Conservation (phyloP, 35 echinoderm and acorn worm genomes). For the Apostichopus japonicus region DNA sequence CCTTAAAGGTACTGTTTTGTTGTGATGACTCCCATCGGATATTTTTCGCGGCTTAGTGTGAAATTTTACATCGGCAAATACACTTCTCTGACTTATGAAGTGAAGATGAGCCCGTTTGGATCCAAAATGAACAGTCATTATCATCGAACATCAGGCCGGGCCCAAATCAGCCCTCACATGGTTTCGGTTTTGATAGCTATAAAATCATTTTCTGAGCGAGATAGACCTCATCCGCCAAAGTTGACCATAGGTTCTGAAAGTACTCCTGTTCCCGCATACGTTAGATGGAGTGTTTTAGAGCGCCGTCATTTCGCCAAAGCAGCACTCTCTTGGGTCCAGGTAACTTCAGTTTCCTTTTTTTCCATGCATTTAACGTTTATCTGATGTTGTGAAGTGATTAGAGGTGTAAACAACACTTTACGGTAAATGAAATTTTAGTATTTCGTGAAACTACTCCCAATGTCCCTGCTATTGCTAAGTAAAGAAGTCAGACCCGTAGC, state of each 20-base stretch:
- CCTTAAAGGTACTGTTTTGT: neutral
- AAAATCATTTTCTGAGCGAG: slow-evolving; percentile 35
- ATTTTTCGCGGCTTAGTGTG: neutral
- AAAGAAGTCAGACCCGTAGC: neutral
- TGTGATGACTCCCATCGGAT: neutral
- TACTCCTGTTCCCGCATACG: neutral
- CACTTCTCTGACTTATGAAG: neutral
- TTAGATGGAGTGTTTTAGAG: slow-evolving; percentile 22
- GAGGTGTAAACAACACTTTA: too few species aligned
- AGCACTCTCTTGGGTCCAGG: slow-evolving; percentile 41
- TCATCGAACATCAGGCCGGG: neutral
- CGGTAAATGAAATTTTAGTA: neutral
- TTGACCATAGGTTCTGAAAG: neutral
- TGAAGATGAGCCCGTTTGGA: neutral
- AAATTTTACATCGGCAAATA: neutral
- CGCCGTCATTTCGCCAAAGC: slow-evolving; percentile 37
- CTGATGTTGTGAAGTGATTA: too few species aligned
- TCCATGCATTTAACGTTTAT: too few species aligned
- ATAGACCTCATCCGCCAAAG: slow-evolving; percentile 23
- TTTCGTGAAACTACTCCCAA: neutral
- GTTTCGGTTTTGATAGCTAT: slow-evolving; percentile 45
- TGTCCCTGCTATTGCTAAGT: neutral
- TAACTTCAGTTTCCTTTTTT: neutral
- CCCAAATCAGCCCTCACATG: slow-evolving; percentile 22
- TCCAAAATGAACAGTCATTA: neutral